Conservation (phyloP, 1,140 invertebrate genomes). For the Pararge aegeria region DNA sequence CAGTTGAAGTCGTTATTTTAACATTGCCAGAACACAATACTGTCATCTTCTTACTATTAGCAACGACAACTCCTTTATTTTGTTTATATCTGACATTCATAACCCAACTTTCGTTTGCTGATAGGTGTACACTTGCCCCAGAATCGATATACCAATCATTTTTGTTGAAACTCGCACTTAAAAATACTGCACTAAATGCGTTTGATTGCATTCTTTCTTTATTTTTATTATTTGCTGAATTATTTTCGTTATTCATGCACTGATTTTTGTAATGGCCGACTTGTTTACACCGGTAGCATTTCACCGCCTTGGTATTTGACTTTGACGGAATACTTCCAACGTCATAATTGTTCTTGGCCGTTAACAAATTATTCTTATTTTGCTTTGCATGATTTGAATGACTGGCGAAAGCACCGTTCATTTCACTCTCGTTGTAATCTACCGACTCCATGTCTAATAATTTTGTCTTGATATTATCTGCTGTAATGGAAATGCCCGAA, state of each 20-base stretch:
- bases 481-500: not conserved
- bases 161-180: slow-evolving; percentile 24
- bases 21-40: slow-evolving; percentile 42
- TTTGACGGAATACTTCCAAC: not conserved
- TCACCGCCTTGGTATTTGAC: not conserved
- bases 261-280: slow-evolving; percentile 15
- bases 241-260: not conserved
- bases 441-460: not conserved
- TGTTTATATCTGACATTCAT: slow-evolving; percentile 21
- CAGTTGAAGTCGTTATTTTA: slow-evolving; percentile 26
- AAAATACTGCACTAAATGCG: slow-evolving; percentile 9
- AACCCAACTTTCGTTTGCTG: slow-evolving; percentile 27
- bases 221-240: not conserved
- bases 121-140: slow-evolving; percentile 10
- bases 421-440: not conserved
- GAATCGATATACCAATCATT: slow-evolving; percentile 37
- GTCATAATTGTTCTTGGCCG: not conserved
- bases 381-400: not conserved
- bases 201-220: not conserved
- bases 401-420: not conserved
- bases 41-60: slow-evolving; percentile 40
- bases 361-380: not conserved
- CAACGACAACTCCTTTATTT: slow-evolving; percentile 43
- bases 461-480: not conserved
- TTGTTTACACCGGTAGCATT: slow-evolving; percentile 20